phyloP scores from a whole-genome alignment of 2,888 invertebrate species.

The Pasiphila rectangulata region DNA sequence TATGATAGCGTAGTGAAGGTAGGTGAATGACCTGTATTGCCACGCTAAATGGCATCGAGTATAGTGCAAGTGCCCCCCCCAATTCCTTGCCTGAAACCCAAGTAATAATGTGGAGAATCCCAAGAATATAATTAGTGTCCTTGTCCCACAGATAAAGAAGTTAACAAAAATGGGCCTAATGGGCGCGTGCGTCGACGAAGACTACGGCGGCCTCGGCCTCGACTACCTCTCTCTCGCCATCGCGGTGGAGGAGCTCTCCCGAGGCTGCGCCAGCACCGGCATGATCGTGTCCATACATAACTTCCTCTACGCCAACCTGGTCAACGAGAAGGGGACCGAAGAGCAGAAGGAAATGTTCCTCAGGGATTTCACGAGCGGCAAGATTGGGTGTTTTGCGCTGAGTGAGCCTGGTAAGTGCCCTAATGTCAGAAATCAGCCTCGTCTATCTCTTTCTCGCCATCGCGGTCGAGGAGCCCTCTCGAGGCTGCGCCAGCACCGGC shows the following conservation, averaged over 20 bases:
- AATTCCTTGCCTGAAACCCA: too few relatives aligned
- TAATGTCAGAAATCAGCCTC: too few relatives aligned
- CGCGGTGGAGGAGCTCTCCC: slow-evolving; percentile 88
- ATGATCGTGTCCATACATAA: slow-evolving; percentile 89
- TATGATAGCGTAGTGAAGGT: too few relatives aligned
- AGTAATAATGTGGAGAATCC: too few relatives aligned
- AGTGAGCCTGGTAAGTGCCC: slow-evolving; percentile 89
- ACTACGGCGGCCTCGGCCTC: slow-evolving; percentile 85
- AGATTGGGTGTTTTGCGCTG: slow-evolving; percentile 89
- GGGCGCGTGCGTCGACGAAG: slow-evolving; percentile 83
- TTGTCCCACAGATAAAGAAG: slow-evolving; percentile 81
- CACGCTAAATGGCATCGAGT: too few relatives aligned
- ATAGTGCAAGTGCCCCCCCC: too few relatives aligned
- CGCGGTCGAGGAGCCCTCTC: slow-evolving; percentile 88
- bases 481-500: slow-evolving; percentile 89
- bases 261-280: slow-evolving; percentile 89
- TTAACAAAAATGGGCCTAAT: slow-evolving; percentile 86
- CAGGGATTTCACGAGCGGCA: slow-evolving; percentile 81
- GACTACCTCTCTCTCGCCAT: slow-evolving; percentile 86
- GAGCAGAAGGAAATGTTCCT: slow-evolving; percentile 85
- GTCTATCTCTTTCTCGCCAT: slow-evolving; percentile 86
- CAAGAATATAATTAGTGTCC: too few relatives aligned
- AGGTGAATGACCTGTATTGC: too few relatives aligned
- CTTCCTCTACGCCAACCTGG: slow-evolving; percentile 86
- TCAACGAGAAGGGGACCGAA: slow-evolving; percentile 83